Conservation (phyloP, 2,888 invertebrate genomes). For the Smittia sp. region DNA sequence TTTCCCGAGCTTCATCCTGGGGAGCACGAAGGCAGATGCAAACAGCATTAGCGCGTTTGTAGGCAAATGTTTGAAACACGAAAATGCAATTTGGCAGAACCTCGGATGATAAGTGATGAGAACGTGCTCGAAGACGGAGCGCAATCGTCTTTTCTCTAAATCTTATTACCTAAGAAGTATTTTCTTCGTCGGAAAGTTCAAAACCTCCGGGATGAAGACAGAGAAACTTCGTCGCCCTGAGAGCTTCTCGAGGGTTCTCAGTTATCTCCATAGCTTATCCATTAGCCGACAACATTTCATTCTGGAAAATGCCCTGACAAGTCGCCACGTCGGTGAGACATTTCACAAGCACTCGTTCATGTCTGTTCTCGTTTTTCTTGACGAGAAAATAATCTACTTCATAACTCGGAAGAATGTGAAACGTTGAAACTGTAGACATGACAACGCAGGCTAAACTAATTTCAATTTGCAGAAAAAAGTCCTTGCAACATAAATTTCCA, state of each 20-base stretch:
- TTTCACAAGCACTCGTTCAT: conserved; percentile 57
- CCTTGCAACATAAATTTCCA: no score
- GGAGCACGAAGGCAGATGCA: no score
- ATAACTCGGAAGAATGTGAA: no score
- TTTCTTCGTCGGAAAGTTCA: conserved; percentile 50
- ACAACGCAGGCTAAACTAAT: no score
- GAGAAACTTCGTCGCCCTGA: conserved; percentile 53
- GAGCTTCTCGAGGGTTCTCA: conserved; percentile 55
- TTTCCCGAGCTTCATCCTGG: no score
- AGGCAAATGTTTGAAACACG: no score
- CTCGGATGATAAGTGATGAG: no score
- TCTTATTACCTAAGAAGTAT: conserved; percentile 51
- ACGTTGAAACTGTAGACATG: no score
- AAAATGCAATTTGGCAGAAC: no score
- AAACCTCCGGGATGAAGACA: conserved; percentile 57
- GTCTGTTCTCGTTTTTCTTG: conserved; percentile 45
- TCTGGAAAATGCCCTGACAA: conserved; percentile 52
- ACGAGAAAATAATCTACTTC: no score
- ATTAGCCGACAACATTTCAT: conserved; percentile 48
- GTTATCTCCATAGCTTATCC: conserved; percentile 51
- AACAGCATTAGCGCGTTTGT: no score
- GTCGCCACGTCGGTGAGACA: conserved; percentile 50
- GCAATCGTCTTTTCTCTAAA: not conserved
- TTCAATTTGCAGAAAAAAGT: no score
- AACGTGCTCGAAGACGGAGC: not conserved